Percentiles rank a stretch among this genome's conserved stretches.
Conservation (phyloP, 2,113 vertebrate species). For the Emydura subglobosa region DNA sequence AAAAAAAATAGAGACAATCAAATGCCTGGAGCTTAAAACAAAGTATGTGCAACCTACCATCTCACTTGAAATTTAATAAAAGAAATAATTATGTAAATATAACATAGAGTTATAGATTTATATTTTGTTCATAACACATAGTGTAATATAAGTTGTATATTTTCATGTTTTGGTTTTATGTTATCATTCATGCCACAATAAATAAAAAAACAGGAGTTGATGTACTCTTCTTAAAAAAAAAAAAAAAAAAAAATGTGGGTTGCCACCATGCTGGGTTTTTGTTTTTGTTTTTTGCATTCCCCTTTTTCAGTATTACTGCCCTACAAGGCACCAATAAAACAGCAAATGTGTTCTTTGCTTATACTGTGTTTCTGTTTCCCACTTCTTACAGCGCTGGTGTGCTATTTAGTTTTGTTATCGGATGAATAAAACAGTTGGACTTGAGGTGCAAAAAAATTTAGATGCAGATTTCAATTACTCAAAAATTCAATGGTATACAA, state of each 20-base stretch:
- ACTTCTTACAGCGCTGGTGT: slow-evolving; percentile 39
- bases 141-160: slow-evolving; percentile 99
- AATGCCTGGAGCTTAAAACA: slow-evolving; percentile 98
- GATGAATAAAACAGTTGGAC: not conserved
- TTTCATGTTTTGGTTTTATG: slow-evolving; percentile 99
- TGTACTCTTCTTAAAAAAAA: slow-evolving; percentile 85
- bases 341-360: slow-evolving; percentile 97
- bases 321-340: slow-evolving; percentile 99
- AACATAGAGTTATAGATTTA: slow-evolving; percentile 99
- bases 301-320: slow-evolving; percentile 99
- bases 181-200: slow-evolving; percentile 99
- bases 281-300: slow-evolving; percentile 84
- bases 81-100: slow-evolving; percentile 99
- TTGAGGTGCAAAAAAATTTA: not conserved
- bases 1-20: slow-evolving; percentile 98
- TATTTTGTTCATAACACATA: slow-evolving; percentile 99
- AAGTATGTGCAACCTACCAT: slow-evolving; percentile 95
- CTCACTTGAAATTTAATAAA: slow-evolving; percentile 99
- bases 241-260: slow-evolving; percentile 90
- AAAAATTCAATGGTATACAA: not conserved
- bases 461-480: not conserved
- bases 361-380: slow-evolving; percentile 85
- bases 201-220: slow-evolving; percentile 88
- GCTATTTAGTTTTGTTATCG: not conserved
- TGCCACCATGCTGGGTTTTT: slow-evolving; percentile 89